These are phyloP conservation scores for Dryas iulia DNA, from an alignment of 1,140 invertebrate species.

Conservation along the genomic window DNA sequence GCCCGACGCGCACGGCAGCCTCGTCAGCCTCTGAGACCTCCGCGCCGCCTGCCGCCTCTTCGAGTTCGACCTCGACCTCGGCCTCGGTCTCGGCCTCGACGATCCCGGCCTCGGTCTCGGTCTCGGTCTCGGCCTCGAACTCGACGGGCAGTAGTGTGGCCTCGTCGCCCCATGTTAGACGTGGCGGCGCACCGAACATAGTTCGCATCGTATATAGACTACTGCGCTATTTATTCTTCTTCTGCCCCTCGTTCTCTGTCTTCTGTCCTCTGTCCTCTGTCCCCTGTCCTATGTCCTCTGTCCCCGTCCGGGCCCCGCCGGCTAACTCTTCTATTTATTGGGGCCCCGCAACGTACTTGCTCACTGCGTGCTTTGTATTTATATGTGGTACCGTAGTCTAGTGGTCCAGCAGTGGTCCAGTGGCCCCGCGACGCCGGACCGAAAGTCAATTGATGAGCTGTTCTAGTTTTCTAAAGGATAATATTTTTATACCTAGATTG, in stretches of 20 bases:
- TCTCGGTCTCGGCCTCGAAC: not conserved
- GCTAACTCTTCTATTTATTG: constrained; percentile 46
- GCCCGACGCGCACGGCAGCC: constrained; percentile 58
- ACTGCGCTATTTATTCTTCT: constrained; percentile 45
- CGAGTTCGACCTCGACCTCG: constrained; percentile 25
- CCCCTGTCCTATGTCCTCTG: constrained; percentile 17
- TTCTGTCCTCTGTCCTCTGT: not conserved
- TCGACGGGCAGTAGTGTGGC: constrained; percentile 19
- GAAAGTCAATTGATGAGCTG: constrained; percentile 71
- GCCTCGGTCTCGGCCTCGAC: constrained; percentile 14
- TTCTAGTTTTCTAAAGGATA: constrained; percentile 55
- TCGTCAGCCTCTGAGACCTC: constrained; percentile 68
- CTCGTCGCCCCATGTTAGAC: constrained; percentile 20
- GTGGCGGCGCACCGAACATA: constrained; percentile 36
- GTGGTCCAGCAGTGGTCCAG: constrained; percentile 20
- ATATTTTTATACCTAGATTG: constrained; percentile 72
- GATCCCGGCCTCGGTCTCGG: not conserved
- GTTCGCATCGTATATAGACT: constrained; percentile 41
- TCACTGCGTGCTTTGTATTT: constrained; percentile 71
- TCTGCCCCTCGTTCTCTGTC: constrained; percentile 9
- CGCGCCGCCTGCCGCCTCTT: constrained; percentile 36
- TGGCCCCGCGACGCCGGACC: constrained; percentile 41
- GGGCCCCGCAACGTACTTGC: constrained; percentile 57
- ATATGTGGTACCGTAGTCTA: constrained; percentile 47
- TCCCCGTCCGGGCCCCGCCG: constrained; percentile 23